Evolutionary conservation across 2,113 vertebrate species (phyloP), one percentile per base, ranked within the genome.

Genomic region (Sander vitreus): DNA sequence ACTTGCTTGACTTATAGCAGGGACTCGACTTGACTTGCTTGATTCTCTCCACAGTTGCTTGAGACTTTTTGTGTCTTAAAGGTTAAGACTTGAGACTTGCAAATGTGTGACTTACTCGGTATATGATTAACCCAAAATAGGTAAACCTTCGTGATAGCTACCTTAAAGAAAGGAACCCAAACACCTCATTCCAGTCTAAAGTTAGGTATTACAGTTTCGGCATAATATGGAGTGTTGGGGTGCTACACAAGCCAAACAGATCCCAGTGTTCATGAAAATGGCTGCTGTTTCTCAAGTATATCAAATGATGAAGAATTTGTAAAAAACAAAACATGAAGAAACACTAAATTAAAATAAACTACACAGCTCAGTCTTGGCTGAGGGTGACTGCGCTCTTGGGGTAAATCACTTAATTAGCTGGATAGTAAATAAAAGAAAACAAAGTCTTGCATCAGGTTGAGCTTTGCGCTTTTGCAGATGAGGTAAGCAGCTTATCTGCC

Each of bases 401-500:
- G 39, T 74, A 74, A 86, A 89, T 88, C 66, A 83, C 76, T 77
- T 85, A n/a, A 87, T 88, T 69, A 85, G 72, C 75, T 70, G 39
- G 19, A 75, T 73, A 65, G 68, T 80, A 82, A 81, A 83, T 68
- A 84, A 74, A 64, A 54, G 73, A 72, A 71, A 84, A 79, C 54
- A 83, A 67, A 85, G 43, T 75, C n/a, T 84, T 71, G 27, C 51
- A 79, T 73, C 54, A 62, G 70, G 80, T 84, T 72, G 72, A 83
- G 47, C 58, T 70, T 4, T 21, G 50, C 84, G 78, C 77, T 39
- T 58, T 62, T 76, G 65, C 78, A 71, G 69, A 82, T 71, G 72
- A 79, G 30, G 58, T 83, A 88, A 85, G 70, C 81, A 48, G 85
- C 87, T 89, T 88, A 88, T 89, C 89, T 87, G 58, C 45, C 58